Conservation (phyloP, 2,888 invertebrate genomes). For the Myathropa florea region DNA sequence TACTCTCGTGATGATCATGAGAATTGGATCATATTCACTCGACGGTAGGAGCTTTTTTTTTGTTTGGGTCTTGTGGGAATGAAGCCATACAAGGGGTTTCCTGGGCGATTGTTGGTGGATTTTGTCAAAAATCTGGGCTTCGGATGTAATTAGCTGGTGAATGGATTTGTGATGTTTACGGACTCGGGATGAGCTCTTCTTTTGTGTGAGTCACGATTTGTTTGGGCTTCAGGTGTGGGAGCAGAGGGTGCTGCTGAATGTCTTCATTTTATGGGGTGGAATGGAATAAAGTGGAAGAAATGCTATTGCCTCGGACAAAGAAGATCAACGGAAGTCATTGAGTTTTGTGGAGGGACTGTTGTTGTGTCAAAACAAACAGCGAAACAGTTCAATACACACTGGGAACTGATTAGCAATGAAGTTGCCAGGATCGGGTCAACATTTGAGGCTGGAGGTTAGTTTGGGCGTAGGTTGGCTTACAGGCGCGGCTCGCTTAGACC, state of each 20-base stretch:
- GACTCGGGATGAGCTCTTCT: slow-evolving; percentile 23
- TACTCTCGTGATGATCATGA: slow-evolving; percentile 55
- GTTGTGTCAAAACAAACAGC: too few species aligned
- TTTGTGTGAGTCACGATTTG: slow-evolving; percentile 28
- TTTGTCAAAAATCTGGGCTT: slow-evolving; percentile 2
- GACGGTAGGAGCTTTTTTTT: slow-evolving; percentile 51
- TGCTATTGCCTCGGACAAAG: too few species aligned
- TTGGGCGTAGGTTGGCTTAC: too few species aligned
- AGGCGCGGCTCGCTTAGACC: too few species aligned
- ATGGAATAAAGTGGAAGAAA: too few species aligned
- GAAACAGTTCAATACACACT: too few species aligned
- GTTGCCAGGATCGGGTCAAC: too few species aligned
- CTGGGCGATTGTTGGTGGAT: slow-evolving; percentile 19
- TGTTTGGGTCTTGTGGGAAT: slow-evolving; percentile 39
- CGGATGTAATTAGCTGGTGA: slow-evolving; percentile 31
- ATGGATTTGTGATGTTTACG: slow-evolving; percentile 18
- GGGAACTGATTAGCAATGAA: too few species aligned
- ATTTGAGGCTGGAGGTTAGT: too few species aligned
- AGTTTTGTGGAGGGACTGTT: too few species aligned
- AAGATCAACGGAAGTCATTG: too few species aligned
- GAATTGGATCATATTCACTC: slow-evolving; percentile 64
- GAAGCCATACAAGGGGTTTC: slow-evolving; percentile 64
- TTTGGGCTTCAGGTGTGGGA: not conserved
- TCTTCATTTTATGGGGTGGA: not conserved
- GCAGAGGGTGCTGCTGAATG: not conserved